Evolutionary conservation across 2,888 invertebrate species (phyloP), one percentile per base, ranked within the genome.

Genomic region (Liopterus haemorrhoidalis): DNA sequence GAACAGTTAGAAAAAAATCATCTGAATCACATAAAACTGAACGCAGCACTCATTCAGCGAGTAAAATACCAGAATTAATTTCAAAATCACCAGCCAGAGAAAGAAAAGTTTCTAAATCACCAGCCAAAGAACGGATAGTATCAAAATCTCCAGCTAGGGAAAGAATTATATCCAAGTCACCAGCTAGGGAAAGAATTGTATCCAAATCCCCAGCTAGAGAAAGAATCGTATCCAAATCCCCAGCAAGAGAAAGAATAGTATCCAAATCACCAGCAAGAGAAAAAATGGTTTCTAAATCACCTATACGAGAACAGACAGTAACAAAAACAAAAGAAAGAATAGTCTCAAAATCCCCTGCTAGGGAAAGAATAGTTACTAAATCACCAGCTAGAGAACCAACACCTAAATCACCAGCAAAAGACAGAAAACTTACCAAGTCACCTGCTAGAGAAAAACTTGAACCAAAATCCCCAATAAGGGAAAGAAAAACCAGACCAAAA

Each of bases 51-150:
- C n/a, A n/a, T n/a, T n/a, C n/a, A n/a, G n/a, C n/a, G n/a, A n/a
- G n/a, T n/a, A n/a, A n/a, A n/a, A n/a, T n/a, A n/a, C n/a, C n/a
- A n/a, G n/a, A n/a, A n/a, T n/a, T n/a, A n/a, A n/a, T n/a, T n/a
- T n/a, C n/a, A n/a, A n/a, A n/a, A n/a, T n/a, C n/a, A n/a, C 22
- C 11, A 22, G 36, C 9, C 41, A 45, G 2, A 41, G 40, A 41
- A 41, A 41, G 38, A 38, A 46, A 24, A n/a, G n/a, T n/a, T n/a
- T n/a, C n/a, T n/a, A n/a, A n/a, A n/a, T n/a, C n/a, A n/a, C 22
- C 11, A 22, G 36, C 9, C 41, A 45, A 2, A 41, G 40, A 41
- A 41, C 38, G 38, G 38, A 46, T 22, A n/a, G n/a, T n/a, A n/a
- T n/a, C n/a, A n/a, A 41, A 39, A 49, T 37, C 35, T 18, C 27